Evolutionary conservation across 92 coral and sea anemone species (phyloP).

Genomic region (Nematostella vectensis): DNA sequence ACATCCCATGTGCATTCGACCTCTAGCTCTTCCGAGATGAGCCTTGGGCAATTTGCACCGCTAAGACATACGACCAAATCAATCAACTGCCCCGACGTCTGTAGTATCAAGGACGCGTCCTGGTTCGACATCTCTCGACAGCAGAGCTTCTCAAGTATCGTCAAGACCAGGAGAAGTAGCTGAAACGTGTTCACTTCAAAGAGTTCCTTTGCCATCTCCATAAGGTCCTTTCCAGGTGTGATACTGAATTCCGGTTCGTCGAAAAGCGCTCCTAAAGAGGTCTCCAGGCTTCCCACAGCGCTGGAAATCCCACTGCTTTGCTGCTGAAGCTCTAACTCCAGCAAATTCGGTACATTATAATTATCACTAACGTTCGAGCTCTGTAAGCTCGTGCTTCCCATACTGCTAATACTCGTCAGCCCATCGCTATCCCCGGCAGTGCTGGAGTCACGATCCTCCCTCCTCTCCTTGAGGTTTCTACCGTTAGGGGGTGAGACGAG

Average conservation of each 20-base stretch:
- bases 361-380: constrained; percentile 31
- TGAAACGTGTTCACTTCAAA: constrained; percentile 35
- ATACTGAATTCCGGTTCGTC: too few relatives aligned
- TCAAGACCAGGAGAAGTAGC: constrained; percentile 42
- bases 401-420: constrained; percentile 37
- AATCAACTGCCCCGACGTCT: constrained; percentile 48
- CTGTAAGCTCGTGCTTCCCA: constrained; percentile 27
- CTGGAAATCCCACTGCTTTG: constrained; percentile 35
- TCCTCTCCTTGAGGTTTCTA: neutral
- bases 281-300: constrained; percentile 9
- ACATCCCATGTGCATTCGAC: constrained; percentile 48
- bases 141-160: constrained; percentile 58
- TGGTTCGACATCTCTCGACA: constrained; percentile 33
- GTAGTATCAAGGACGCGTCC: constrained; percentile 38
- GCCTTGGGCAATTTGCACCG: constrained; percentile 2
- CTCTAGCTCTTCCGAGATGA: constrained; percentile 16
- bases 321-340: constrained; percentile 14
- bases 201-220: neutral
- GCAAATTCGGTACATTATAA: constrained; percentile 2
- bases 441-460: constrained; percentile 21
- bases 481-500: neutral
- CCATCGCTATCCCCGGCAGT: constrained; percentile 45
- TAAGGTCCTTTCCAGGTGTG: neutral
- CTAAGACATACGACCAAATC: constrained; percentile 34
- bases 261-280: neutral